A percentile compares a stretch with the other conserved stretches of the same genome.
These are phyloP conservation scores for Exaiptasia diaphana DNA, from an alignment of 64 coral and sea anemone species.

Conservation along the genomic window DNA sequence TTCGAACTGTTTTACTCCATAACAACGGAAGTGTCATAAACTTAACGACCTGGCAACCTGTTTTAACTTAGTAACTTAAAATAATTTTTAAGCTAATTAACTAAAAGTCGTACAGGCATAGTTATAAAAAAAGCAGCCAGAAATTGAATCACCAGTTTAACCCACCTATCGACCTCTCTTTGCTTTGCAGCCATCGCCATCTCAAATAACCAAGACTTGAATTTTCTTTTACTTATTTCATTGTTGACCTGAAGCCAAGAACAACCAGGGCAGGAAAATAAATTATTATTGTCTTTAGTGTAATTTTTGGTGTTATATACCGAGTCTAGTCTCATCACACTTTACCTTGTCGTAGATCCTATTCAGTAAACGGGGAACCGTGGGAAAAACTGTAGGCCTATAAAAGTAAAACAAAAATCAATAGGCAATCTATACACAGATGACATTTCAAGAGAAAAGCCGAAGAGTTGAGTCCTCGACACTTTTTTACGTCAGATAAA, in stretches of 20 bases:
- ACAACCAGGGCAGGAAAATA: background rate
- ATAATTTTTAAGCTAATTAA: too few species aligned
- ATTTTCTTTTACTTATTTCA: constrained; percentile 40
- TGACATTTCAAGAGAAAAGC: background rate
- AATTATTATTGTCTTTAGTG: background rate
- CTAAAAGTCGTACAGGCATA: too few species aligned
- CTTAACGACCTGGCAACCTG: too few species aligned
- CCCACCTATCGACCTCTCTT: constrained; percentile 41
- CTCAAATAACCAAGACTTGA: constrained; percentile 53
- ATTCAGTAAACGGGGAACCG: constrained; percentile 57
- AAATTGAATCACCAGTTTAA: too few species aligned
- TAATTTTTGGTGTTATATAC: too few species aligned
- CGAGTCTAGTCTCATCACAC: too few species aligned
- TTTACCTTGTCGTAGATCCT: constrained; percentile 71
- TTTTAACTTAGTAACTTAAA: too few species aligned
- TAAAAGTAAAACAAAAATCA: background rate
- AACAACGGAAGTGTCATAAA: too few species aligned
- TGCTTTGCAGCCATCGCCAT: constrained; percentile 42
- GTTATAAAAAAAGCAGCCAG: too few species aligned
- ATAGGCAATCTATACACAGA: background rate
- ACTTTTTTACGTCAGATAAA: too few species aligned
- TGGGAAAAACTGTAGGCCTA: constrained; percentile 62
- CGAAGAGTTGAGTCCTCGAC: too few species aligned
- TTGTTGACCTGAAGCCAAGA: constrained; percentile 35
- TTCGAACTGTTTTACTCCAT: too few species aligned